A percentile compares a stretch with the other conserved stretches of the same genome.
Conservation (phyloP, 2,888 invertebrate species). For the Adineta ricciae region DNA sequence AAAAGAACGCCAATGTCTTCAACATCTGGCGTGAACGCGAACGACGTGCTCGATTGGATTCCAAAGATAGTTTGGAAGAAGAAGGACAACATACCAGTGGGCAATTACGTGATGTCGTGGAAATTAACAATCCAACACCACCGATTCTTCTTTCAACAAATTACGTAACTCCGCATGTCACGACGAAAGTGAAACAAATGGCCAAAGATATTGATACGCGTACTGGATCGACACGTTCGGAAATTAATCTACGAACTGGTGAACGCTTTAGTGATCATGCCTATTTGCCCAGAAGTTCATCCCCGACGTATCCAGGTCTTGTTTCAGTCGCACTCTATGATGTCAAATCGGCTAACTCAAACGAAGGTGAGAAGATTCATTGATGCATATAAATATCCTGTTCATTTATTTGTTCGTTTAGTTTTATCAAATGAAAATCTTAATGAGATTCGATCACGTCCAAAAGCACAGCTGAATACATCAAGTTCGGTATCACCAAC, state of each 20-base stretch:
- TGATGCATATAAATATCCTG: background rate
- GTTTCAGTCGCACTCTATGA: conserved; percentile 8
- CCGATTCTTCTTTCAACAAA: background rate
- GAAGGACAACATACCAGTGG: background rate
- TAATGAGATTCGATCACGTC: background rate
- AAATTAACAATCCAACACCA: background rate
- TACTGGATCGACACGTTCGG: background rate
- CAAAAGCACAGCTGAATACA: background rate
- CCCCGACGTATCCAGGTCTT: background rate
- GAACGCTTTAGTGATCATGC: conserved; percentile 8
- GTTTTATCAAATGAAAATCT: background rate
- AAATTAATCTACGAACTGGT: background rate
- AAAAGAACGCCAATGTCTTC: background rate
- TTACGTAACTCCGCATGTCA: background rate
- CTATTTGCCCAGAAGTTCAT: background rate
- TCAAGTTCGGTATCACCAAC: background rate
- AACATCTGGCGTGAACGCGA: background rate
- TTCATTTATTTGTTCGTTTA: background rate
- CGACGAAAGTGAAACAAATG: conserved; percentile 17
- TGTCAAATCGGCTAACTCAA: background rate
- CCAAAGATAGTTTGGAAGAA: conserved; percentile 10
- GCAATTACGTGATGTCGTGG: background rate
- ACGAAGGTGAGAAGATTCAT: background rate
- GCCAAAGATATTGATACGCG: background rate
- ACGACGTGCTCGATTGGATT: background rate